Conservation (phyloP, 2,113 vertebrate species). For the Delphinus delphis region DNA sequence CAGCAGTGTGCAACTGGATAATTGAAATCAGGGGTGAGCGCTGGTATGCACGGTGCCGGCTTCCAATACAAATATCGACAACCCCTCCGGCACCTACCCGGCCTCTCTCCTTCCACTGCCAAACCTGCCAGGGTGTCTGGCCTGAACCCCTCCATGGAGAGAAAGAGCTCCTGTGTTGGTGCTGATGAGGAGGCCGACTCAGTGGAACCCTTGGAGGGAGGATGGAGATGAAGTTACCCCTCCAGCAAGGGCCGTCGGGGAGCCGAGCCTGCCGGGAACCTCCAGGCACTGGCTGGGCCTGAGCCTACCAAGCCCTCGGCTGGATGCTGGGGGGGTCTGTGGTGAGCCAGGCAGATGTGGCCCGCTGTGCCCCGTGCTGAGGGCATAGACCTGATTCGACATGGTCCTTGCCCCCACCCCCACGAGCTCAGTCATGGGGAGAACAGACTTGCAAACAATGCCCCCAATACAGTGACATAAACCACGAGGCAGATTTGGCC, state of each 20-base stretch:
- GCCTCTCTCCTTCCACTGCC: neutral
- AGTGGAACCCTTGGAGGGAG: neutral
- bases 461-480: neutral
- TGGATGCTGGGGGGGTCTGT: neutral
- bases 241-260: rapidly evolving
- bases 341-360: rapidly evolving
- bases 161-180: neutral
- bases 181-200: neutral
- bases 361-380: neutral
- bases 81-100: neutral
- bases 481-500: neutral
- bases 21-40: slow-evolving; percentile 64
- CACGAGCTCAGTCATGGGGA: neutral
- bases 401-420: neutral
- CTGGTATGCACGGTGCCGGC: neutral
- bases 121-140: neutral
- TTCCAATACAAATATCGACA: slow-evolving; percentile 51
- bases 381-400: neutral
- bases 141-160: neutral
- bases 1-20: slow-evolving; percentile 55
- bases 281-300: neutral
- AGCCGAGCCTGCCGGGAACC: neutral
- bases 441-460: neutral
- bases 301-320: neutral
- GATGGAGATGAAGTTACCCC: neutral